Conservation (phyloP, 2,113 vertebrate genomes). For the Dromiciops gliroides region DNA sequence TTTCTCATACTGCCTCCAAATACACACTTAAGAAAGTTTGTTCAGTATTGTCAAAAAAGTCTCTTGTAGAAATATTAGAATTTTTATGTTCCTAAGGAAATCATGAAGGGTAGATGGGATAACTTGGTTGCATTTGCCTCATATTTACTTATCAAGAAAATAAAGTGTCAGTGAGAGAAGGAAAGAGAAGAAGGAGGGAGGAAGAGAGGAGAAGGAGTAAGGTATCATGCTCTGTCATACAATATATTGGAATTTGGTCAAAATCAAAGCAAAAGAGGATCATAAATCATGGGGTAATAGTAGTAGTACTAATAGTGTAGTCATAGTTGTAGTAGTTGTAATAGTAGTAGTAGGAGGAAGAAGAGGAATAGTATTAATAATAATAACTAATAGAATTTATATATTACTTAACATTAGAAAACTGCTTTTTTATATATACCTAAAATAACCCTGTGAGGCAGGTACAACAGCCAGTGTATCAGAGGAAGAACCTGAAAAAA, state of each 20-base stretch:
- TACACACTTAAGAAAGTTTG: neutral
- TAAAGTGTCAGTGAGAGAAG: neutral
- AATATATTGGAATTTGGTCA: neutral
- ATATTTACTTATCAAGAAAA: neutral
- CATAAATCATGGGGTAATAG: neutral
- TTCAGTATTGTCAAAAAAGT: neutral
- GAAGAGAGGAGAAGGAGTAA: neutral
- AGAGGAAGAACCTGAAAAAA: neutral
- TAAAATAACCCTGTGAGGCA: neutral
- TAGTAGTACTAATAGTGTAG: neutral
- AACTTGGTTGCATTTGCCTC: neutral
- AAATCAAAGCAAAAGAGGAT: neutral
- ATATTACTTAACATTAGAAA: neutral
- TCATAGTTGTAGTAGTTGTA: too few species aligned
- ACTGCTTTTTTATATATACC: neutral
- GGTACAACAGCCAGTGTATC: neutral
- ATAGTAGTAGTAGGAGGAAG: too few species aligned
- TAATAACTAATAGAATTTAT: neutral
- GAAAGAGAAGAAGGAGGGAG: neutral
- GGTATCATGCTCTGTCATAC: neutral
- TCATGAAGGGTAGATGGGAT: neutral
- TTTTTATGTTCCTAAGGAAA: slow-evolving; percentile 6
- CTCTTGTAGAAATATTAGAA: slow-evolving; percentile 7
- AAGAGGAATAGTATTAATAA: too few species aligned
- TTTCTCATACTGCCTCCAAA: neutral